Conservation (phyloP, 1,140 invertebrate species). For the Meteorus sp. region DNA sequence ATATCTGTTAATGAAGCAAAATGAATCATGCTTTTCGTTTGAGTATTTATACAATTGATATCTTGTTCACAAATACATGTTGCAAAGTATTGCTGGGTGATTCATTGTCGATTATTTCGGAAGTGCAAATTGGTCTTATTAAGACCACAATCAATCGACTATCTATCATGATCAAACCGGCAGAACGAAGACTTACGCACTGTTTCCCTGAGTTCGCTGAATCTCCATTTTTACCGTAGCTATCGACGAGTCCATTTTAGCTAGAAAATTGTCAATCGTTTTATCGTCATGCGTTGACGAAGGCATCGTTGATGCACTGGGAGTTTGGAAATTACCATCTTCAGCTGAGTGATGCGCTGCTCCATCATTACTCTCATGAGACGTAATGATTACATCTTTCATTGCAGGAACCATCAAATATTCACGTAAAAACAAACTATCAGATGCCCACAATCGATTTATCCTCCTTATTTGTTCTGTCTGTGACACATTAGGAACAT, state of each 20-base stretch:
- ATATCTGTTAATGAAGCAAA: too few relatives aligned
- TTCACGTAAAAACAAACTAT: constrained; percentile 85
- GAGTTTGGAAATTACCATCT: constrained; percentile 7
- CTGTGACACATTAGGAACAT: constrained; percentile 59
- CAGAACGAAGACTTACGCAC: constrained; percentile 72
- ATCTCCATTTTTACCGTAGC: constrained; percentile 83
- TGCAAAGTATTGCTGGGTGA: too few relatives aligned
- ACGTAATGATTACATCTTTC: constrained; percentile 59
- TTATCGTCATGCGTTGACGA: constrained; percentile 66
- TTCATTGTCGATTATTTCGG: constrained; percentile 22
- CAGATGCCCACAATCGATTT: constrained; percentile 85
- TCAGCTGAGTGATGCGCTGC: constrained; percentile 7
- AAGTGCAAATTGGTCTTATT: too few relatives aligned
- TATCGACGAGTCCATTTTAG: constrained; percentile 84
- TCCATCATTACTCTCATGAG: constrained; percentile 25
- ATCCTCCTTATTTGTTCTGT: constrained; percentile 87
- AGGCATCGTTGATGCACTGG: constrained; percentile 39
- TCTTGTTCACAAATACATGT: too few relatives aligned
- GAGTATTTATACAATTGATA: too few relatives aligned
- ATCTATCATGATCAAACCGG: constrained; percentile 12
- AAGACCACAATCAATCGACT: not conserved
- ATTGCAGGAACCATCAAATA: constrained; percentile 78
- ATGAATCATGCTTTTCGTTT: too few relatives aligned
- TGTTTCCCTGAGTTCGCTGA: constrained; percentile 74
- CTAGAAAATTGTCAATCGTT: constrained; percentile 79